phyloP scores from a whole-genome alignment of 1,140 invertebrate genomes.

The Notospermus geniculatus region DNA sequence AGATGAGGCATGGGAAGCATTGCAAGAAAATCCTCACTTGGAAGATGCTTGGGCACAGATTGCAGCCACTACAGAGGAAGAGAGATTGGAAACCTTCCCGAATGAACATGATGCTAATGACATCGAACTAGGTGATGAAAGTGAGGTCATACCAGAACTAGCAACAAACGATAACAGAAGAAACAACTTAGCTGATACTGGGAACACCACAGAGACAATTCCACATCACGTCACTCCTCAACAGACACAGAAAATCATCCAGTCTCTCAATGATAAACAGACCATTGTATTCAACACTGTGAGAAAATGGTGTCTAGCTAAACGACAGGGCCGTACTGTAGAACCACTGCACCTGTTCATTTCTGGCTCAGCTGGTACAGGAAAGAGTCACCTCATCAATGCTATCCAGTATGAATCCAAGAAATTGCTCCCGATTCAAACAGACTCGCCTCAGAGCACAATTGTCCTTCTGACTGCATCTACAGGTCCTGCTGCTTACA shows the following conservation, averaged over 20 bases:
- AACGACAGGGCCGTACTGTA: conserved; percentile 6
- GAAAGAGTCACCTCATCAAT: conserved; percentile 22
- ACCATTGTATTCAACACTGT: conserved; percentile 17
- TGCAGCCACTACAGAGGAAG: not conserved
- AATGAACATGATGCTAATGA: not conserved
- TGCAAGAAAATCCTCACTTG: not conserved
- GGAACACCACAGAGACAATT: not conserved
- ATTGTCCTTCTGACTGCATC: not conserved
- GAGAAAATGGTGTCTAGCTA: conserved; percentile 17
- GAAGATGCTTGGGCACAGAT: conserved; percentile 6
- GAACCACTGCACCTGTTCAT: conserved; percentile 19
- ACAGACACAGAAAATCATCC: not conserved
- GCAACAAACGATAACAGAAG: not conserved
- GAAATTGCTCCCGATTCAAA: conserved; percentile 14
- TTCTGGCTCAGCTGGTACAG: conserved; percentile 20
- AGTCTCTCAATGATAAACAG: not conserved
- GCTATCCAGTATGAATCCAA: conserved; percentile 18
- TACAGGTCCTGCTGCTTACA: not conserved
- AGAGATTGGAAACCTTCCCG: not conserved
- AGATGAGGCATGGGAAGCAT: not conserved
- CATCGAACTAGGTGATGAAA: not conserved
- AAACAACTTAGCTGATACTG: not conserved
- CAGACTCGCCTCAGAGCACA: conserved; percentile 6
- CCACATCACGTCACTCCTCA: not conserved
- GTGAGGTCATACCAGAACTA: not conserved